Evolutionary conservation across 2,797 vertebrate species (phyloP).

Genomic region (Gorsachius magnificus): DNA sequence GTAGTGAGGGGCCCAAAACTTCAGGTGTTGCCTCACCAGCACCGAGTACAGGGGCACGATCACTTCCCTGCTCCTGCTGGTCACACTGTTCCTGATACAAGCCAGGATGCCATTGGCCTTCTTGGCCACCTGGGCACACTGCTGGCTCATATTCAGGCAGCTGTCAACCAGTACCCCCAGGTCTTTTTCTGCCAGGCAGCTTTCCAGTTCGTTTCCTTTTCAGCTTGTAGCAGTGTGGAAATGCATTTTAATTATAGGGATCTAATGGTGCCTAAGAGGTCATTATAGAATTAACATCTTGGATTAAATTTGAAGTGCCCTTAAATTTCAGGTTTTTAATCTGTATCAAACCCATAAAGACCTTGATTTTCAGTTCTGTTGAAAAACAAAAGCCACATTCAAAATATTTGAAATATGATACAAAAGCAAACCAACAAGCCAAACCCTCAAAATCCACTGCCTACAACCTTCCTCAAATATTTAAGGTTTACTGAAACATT

Average conservation of each 20-base stretch:
- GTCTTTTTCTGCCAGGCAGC: too few species aligned
- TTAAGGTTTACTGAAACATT: background rate
- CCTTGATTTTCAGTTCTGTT: background rate
- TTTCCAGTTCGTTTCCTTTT: background rate
- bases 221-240: background rate
- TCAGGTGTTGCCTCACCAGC: too few species aligned
- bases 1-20: too few species aligned
- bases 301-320: background rate
- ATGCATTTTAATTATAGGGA: background rate
- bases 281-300: background rate
- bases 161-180: too few species aligned
- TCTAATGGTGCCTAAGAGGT: background rate
- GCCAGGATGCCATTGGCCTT: too few species aligned
- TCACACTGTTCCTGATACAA: too few species aligned
- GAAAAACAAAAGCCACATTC: background rate
- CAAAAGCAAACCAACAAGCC: background rate
- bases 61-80: too few species aligned
- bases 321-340: background rate
- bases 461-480: background rate
- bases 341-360: background rate
- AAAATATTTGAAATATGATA: background rate
- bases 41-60: too few species aligned
- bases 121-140: too few species aligned
- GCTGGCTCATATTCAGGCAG: too few species aligned
- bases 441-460: accelerated